Evolutionary conservation across 1,140 invertebrate genomes (phyloP).

Genomic region (Brachionus paranguensis): DNA sequence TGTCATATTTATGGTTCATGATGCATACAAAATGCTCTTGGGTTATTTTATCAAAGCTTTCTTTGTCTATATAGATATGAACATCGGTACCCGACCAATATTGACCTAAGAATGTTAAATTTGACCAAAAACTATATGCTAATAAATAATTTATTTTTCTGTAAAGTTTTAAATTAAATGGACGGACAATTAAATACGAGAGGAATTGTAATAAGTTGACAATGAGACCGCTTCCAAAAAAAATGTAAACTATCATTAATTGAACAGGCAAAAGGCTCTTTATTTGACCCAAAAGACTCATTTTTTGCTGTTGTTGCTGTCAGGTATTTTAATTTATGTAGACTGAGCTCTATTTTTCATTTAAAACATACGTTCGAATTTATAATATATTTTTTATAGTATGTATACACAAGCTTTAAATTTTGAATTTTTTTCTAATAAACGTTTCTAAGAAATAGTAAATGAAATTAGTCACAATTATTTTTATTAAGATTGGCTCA

Average conservation of each 20-base stretch:
- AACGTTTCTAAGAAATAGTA: background rate
- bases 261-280: constrained; percentile 56
- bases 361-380: background rate
- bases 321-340: background rate
- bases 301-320: background rate
- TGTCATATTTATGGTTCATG: constrained; percentile 91
- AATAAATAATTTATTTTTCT: constrained; percentile 85
- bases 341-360: background rate
- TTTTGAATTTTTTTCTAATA: background rate
- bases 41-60: constrained; percentile 71
- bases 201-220: constrained; percentile 64
- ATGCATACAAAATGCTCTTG: constrained; percentile 80
- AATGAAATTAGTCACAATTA: background rate
- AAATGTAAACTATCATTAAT: constrained; percentile 76
- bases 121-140: constrained; percentile 74
- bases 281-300: constrained; percentile 29
- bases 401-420: background rate
- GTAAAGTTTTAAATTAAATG: constrained; percentile 59
- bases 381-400: background rate
- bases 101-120: constrained; percentile 59
- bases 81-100: constrained; percentile 80
- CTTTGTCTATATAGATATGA: constrained; percentile 70
- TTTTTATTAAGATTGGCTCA: background rate
- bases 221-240: constrained; percentile 78
- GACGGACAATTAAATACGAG: constrained; percentile 47